phyloP scores from a whole-genome alignment of 30 jellyfish, hydroid and myxozoan species.

The Chrysaora quinquecirrha region DNA sequence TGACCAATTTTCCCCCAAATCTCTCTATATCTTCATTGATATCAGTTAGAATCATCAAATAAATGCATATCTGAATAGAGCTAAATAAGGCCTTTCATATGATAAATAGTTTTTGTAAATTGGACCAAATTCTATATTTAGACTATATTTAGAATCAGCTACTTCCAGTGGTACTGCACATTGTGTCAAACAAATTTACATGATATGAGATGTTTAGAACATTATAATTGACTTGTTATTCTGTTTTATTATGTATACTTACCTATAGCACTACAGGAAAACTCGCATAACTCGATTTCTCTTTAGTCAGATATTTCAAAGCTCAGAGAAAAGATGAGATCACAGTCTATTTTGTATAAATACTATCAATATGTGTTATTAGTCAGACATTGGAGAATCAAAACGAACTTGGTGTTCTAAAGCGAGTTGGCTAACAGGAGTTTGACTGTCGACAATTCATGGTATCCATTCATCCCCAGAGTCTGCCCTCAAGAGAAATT shows the following conservation, averaged over 20 bases:
- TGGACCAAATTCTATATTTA: not conserved
- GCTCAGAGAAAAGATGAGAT: not conserved
- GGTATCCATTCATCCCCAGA: conserved; percentile 34
- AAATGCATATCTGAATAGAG: not conserved
- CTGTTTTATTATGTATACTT: not conserved
- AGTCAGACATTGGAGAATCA: not conserved
- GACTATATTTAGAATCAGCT: too few species aligned
- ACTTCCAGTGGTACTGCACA: too few species aligned
- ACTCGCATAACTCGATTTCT: not conserved
- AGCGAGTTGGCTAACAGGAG: not conserved
- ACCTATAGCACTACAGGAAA: not conserved
- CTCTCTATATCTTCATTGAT: not conserved
- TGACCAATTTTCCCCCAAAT: not conserved
- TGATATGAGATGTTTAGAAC: not conserved
- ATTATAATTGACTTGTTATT: not conserved
- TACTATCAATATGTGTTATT: not conserved
- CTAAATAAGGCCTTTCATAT: not conserved
- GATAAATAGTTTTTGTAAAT: not conserved
- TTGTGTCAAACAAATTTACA: not conserved
- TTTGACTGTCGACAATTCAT: not conserved
- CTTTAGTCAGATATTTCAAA: not conserved
- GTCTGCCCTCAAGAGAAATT: conserved; percentile 14
- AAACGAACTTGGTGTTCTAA: not conserved
- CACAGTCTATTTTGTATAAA: not conserved
- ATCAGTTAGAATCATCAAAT: not conserved